Conservation (phyloP, 2,113 vertebrate genomes). For the Oncorhynchus gorbuscha region DNA sequence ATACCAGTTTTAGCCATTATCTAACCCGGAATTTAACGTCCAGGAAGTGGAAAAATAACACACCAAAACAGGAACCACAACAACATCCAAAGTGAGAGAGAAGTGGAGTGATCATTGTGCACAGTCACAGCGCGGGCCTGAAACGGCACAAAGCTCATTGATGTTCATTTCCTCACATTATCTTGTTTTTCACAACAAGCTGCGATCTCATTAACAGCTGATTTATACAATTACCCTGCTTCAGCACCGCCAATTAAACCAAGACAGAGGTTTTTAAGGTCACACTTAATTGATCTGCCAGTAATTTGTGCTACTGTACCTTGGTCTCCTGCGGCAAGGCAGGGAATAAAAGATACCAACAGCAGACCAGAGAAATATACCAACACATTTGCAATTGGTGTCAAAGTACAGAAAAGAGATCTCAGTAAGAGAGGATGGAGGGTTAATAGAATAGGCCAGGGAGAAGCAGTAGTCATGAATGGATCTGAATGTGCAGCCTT, state of each 20-base stretch:
- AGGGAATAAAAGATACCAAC: conserved; percentile 51
- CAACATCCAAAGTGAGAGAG: conserved; percentile 1
- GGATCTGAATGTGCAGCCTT: conserved; percentile 64
- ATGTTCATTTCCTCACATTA: conserved; percentile 79
- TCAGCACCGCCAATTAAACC: conserved; percentile 84
- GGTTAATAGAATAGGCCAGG: conserved; percentile 53
- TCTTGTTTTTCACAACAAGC: conserved; percentile 83
- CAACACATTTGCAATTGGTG: conserved; percentile 47
- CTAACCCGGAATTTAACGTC: conserved; percentile 26
- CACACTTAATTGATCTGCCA: conserved; percentile 83
- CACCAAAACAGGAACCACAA: background rate
- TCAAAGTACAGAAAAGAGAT: conserved; percentile 32
- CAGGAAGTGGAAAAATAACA: background rate
- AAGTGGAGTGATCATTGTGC: background rate
- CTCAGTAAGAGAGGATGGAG: conserved; percentile 45
- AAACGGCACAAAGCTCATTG: conserved; percentile 49
- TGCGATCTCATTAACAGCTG: conserved; percentile 84
- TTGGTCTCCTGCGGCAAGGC: conserved; percentile 60
- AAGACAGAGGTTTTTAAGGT: conserved; percentile 84
- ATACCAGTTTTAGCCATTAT: conserved; percentile 22
- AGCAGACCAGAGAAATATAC: conserved; percentile 50
- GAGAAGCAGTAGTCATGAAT: conserved; percentile 55
- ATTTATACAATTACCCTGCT: conserved; percentile 84
- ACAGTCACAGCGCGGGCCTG: conserved; percentile 7
- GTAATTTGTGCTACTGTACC: conserved; percentile 73